A percentile compares a stretch with the other conserved stretches of the same genome.
Conservation (phyloP, 2,888 invertebrate species). For the Drosophila mimica region DNA sequence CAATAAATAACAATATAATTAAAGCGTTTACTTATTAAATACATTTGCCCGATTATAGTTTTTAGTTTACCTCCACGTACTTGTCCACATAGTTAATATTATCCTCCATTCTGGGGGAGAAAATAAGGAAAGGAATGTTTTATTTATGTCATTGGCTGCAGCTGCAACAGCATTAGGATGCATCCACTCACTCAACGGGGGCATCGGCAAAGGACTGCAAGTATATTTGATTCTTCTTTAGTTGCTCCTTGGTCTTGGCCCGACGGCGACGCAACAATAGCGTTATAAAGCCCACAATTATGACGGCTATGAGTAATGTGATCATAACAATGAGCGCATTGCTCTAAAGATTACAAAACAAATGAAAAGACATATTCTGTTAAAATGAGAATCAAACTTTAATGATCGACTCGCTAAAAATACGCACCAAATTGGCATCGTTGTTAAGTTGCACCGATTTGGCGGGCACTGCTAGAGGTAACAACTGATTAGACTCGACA, state of each 20-base stretch:
- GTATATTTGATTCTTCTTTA: conserved; percentile 64
- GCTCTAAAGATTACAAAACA: conserved; percentile 34
- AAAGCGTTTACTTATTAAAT: neutral
- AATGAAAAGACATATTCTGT: neutral
- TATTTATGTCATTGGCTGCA: neutral
- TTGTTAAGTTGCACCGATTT: conserved; percentile 39
- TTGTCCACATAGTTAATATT: conserved; percentile 87
- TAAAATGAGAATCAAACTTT: neutral
- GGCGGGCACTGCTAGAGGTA: conserved; percentile 50
- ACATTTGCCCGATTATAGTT: neutral
- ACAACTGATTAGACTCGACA: neutral
- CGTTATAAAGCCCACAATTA: conserved; percentile 42
- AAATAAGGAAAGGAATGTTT: conserved; percentile 41
- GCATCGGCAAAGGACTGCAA: conserved; percentile 61
- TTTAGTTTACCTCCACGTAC: conserved; percentile 86
- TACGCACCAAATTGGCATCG: conserved; percentile 53
- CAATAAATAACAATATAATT: neutral
- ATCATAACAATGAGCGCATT: conserved; percentile 61
- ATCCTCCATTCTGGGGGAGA: conserved; percentile 85
- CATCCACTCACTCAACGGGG: conserved; percentile 60
- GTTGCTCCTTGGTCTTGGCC: conserved; percentile 48
- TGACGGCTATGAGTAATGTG: conserved; percentile 52
- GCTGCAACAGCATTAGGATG: neutral
- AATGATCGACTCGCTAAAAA: neutral
- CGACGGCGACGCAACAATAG: conserved; percentile 49